These are phyloP conservation scores for Rhizoglyphus robini DNA, from an alignment of 1,140 invertebrate species.

Conservation along the genomic window DNA sequence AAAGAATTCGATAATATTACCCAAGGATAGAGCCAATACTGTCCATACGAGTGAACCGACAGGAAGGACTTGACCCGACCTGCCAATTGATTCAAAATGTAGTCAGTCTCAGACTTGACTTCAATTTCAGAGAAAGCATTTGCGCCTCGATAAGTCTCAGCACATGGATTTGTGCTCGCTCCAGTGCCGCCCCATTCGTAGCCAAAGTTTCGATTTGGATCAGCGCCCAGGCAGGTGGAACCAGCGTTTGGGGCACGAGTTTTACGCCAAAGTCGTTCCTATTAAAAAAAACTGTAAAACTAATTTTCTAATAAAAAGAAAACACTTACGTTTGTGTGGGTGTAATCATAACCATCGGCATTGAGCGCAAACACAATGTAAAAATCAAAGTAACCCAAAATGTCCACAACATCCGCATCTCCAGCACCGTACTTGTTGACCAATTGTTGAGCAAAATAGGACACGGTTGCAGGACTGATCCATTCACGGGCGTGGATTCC, in stretches of 20 bases:
- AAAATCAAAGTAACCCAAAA: slow-evolving; percentile 30
- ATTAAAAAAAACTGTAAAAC: too few relatives aligned
- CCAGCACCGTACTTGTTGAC: slow-evolving; percentile 38
- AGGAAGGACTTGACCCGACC: slow-evolving; percentile 23
- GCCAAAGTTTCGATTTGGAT: slow-evolving; percentile 30
- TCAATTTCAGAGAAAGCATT: slow-evolving; percentile 32
- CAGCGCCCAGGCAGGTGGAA: slow-evolving; percentile 26
- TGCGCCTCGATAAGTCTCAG: slow-evolving; percentile 27
- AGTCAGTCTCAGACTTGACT: slow-evolving; percentile 28
- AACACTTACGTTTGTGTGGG: slow-evolving; percentile 26
- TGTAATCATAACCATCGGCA: slow-evolving; percentile 28
- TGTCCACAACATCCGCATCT: slow-evolving; percentile 31
- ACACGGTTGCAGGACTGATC: slow-evolving; percentile 50
- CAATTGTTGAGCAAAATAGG: slow-evolving; percentile 51
- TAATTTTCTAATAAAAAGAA: not conserved
- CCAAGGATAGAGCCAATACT: slow-evolving; percentile 46
- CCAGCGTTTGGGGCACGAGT: slow-evolving; percentile 20
- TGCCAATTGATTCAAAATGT: slow-evolving; percentile 24
- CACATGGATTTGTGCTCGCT: slow-evolving; percentile 23
- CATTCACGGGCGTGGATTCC: slow-evolving; percentile 68
- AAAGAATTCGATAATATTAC: slow-evolving; percentile 19
- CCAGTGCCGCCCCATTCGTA: slow-evolving; percentile 26
- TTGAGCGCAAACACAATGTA: slow-evolving; percentile 30
- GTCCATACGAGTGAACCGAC: slow-evolving; percentile 27
- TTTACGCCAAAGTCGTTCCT: slow-evolving; percentile 28